These are phyloP conservation scores for Triops cancriformis DNA, from an alignment of 1,140 invertebrate species.

Conservation along the genomic window DNA sequence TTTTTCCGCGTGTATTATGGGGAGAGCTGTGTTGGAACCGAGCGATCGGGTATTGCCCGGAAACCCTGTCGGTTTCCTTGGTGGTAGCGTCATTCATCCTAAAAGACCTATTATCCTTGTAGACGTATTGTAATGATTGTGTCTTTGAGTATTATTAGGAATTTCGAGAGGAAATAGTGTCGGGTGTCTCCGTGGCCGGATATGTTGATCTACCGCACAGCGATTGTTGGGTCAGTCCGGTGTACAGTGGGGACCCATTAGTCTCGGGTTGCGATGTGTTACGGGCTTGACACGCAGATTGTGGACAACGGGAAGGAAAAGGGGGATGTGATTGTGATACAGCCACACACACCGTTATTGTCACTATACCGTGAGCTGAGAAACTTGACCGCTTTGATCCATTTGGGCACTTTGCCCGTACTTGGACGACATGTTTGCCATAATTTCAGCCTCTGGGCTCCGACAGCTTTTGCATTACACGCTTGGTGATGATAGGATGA, in stretches of 20 bases:
- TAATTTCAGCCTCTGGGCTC: no score
- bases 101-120: background rate
- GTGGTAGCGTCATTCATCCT: background rate
- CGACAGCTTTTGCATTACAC: background rate
- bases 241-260: background rate
- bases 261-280: background rate
- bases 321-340: background rate
- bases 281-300: background rate
- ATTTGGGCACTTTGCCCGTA: background rate
- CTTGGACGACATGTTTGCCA: background rate
- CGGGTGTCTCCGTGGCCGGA: background rate
- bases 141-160: background rate
- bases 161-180: background rate
- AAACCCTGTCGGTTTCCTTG: background rate
- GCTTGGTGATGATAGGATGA: background rate
- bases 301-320: background rate
- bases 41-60: background rate
- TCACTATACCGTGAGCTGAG: background rate
- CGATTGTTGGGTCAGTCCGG: background rate
- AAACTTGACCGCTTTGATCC: background rate
- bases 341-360: background rate
- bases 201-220: background rate
- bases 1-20: background rate
- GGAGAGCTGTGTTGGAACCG: background rate
- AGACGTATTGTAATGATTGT: constrained; percentile 1